Evolutionary conservation across 2,797 vertebrate species (phyloP), one percentile per base, ranked within the genome.

Genomic region (Picus viridis): DNA sequence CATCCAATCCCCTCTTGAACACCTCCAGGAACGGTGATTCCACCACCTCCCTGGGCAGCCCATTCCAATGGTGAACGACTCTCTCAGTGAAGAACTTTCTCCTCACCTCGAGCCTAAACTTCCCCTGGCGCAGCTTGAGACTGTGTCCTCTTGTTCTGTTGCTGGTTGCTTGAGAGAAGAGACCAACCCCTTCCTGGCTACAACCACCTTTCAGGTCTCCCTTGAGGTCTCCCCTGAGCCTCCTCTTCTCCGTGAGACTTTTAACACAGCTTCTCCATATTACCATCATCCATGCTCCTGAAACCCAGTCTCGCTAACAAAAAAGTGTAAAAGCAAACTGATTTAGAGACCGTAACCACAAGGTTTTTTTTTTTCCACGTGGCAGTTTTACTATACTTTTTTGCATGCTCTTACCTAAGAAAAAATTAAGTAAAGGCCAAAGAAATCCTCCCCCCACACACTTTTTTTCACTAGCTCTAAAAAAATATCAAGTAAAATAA

Each of bases 401-500:
- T 47, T 51, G 26, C 30, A 47, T 75, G 63, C 24, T 22, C 11
- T 81, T 86, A 85, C 29, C 68, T 75, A 65, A 23, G 51, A 69
- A 71, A 68, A 72, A 30, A 43, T 43, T 62, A 39, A 81, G 32
- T 36, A 74, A 62, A 82, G 39, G 17, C 36, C 62, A 58, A 51
- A 10, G n/a, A 80, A 80, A 57, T 5, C 4, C 7, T 39, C 17
- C 56, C 34, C 2, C 0, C 5, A 17, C 3, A 7, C 8, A 2
- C 4, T 7, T 69, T 67, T 57, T 10, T 2, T 59, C 67, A 27
- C 27, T 69, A 82, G 34, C 45, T 88, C 67, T 81, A 36, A 68
- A 41, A 92, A 93, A 90, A 93, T 62, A 67, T 30, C 56, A 86
- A 73, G 41, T 9, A 7, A 83, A 90, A 92, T 59, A 81, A 86